Evolutionary conservation across 2,113 vertebrate species (phyloP).

Genomic region (Silurus glanis): DNA sequence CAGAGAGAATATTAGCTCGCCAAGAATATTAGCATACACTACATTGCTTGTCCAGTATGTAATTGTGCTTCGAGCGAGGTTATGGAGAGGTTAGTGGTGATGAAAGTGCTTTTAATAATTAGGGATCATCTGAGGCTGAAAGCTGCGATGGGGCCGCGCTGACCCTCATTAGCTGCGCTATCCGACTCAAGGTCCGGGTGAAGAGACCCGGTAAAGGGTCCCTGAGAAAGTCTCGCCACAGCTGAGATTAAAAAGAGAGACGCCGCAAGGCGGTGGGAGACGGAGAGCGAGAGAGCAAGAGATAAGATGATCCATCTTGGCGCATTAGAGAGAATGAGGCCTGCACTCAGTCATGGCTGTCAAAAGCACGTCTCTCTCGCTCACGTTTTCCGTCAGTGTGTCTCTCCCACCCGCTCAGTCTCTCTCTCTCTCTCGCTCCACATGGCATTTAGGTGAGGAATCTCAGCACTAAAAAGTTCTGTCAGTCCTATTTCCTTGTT

Average conservation of each 20-base stretch:
- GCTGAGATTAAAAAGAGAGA: slow-evolving; percentile 44
- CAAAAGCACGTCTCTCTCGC: slow-evolving; percentile 70
- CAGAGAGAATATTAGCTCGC: slow-evolving; percentile 27
- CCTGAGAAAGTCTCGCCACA: slow-evolving; percentile 38
- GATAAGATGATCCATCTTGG: slow-evolving; percentile 96
- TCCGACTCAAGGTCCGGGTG: slow-evolving; percentile 43
- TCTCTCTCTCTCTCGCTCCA: slow-evolving; percentile 62
- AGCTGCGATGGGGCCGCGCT: slow-evolving; percentile 24
- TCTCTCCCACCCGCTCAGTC: slow-evolving; percentile 63
- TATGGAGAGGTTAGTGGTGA: slow-evolving; percentile 53
- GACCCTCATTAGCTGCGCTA: slow-evolving; percentile 54
- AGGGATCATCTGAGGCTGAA: slow-evolving; percentile 33
- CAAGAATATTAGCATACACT: slow-evolving; percentile 49
- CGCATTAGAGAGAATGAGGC: slow-evolving; percentile 78
- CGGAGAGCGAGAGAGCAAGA: slow-evolving; percentile 52
- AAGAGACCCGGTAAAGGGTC: slow-evolving; percentile 38
- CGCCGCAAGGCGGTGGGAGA: neutral
- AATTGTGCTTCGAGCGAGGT: slow-evolving; percentile 56
- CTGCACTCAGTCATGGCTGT: slow-evolving; percentile 73
- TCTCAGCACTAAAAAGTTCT: slow-evolving; percentile 98
- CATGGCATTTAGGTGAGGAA: slow-evolving; percentile 94
- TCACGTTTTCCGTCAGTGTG: slow-evolving; percentile 17
- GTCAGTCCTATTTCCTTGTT: slow-evolving; percentile 99
- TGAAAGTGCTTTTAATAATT: slow-evolving; percentile 58
- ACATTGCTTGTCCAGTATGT: slow-evolving; percentile 47